These are phyloP conservation scores for Eumaeus atala DNA, from an alignment of 1,140 invertebrate genomes.

Conservation along the genomic window DNA sequence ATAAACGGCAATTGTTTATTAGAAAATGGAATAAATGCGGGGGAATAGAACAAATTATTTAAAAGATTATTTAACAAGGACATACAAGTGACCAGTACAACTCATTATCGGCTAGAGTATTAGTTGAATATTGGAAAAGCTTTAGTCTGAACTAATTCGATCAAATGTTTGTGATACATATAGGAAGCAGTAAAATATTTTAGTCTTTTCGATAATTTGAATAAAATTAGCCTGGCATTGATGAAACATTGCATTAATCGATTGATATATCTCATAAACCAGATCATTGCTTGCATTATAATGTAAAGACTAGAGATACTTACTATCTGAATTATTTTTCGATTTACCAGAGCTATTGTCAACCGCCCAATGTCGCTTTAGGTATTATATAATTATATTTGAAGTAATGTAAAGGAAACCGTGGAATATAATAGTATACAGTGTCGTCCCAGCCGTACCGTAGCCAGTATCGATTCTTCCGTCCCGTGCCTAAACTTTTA, in stretches of 20 bases:
- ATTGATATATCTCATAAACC: constrained; percentile 1
- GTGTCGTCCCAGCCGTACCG: constrained; percentile 45
- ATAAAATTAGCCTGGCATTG: constrained; percentile 5
- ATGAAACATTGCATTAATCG: neutral
- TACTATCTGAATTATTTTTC: neutral
- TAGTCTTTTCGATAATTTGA: constrained; percentile 8
- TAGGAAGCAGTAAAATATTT: constrained; percentile 12
- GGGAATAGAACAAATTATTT: constrained; percentile 29
- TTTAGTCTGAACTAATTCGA: constrained; percentile 10
- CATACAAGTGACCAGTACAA: constrained; percentile 34
- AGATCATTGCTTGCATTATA: constrained; percentile 15
- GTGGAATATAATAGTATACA: constrained; percentile 9
- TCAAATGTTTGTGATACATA: constrained; percentile 10
- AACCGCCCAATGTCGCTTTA: constrained; percentile 18
- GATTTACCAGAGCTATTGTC: constrained; percentile 5
- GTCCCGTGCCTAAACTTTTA: constrained; percentile 61
- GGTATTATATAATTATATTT: constrained; percentile 9
- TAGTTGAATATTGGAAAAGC: constrained; percentile 8
- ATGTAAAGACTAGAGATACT: constrained; percentile 11
- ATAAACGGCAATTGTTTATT: constrained; percentile 11
- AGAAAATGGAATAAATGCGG: constrained; percentile 19
- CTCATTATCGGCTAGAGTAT: constrained; percentile 34
- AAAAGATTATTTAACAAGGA: constrained; percentile 24
- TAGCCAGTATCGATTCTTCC: constrained; percentile 64
- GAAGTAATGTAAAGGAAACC: neutral